Evolutionary conservation across 2,888 invertebrate genomes (phyloP).

Genomic region (Lordiphosa andalusiaca): DNA sequence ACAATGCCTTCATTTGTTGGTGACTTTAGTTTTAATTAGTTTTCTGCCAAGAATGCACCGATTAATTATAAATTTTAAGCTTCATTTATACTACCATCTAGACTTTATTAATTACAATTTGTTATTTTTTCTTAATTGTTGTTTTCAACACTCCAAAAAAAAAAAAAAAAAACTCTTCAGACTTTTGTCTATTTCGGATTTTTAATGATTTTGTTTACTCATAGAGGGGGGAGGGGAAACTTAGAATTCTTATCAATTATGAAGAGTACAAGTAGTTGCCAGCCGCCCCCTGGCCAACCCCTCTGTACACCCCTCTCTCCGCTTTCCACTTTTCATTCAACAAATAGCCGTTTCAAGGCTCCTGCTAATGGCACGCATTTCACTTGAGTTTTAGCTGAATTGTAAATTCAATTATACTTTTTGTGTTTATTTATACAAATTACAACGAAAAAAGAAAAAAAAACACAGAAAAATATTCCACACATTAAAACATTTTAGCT

Average conservation of each 20-base stretch:
- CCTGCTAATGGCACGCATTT: slow-evolving; percentile 1
- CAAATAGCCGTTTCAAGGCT: slow-evolving; percentile 28
- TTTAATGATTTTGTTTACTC: slow-evolving; percentile 36
- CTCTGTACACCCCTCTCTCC: slow-evolving; percentile 25
- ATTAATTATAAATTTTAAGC: no score
- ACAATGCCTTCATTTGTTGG: no score
- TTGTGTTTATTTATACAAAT: slow-evolving; percentile 67
- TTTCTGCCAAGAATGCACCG: no score
- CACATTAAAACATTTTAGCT: slow-evolving; percentile 64
- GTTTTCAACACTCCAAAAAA: no score
- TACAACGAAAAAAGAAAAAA: slow-evolving; percentile 48
- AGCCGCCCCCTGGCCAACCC: no score
- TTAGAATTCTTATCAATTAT: slow-evolving; percentile 19
- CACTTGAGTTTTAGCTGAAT: slow-evolving; percentile 10
- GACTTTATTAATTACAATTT: no score
- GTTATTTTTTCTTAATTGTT: no score
- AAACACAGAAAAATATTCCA: slow-evolving; percentile 50
- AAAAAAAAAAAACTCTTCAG: no score
- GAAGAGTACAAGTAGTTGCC: not conserved
- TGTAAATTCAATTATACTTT: slow-evolving; percentile 13
- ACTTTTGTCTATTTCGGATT: slow-evolving; percentile 3
- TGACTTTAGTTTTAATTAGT: no score
- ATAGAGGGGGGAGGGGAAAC: not conserved
- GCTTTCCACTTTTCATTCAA: slow-evolving; percentile 48
- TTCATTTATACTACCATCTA: no score